Evolutionary conservation across 1,140 invertebrate species (phyloP), one percentile per base, ranked within the genome.

Genomic region (Manduca sexta): DNA sequence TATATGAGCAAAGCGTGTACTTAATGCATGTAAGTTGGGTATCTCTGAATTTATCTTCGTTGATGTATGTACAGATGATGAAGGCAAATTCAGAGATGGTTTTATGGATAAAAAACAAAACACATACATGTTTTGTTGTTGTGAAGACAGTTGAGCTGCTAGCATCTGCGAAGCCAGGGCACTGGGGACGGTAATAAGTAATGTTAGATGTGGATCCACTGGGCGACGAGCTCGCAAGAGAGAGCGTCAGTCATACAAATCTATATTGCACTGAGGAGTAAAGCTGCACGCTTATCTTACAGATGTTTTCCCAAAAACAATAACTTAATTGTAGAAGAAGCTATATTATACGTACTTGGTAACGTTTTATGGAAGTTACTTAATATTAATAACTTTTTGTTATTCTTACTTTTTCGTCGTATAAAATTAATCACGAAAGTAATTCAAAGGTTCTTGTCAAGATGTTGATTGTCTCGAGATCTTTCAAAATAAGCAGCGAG

Each of bases 91-190:
- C 56, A 56, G 53, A 64, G 64, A 67, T 72, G 62, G 42, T 52
- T 68, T 56, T 72, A 65, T 56, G 69, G 69, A 50, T 62, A 73
- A 71, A 77, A 78, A 82, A 83, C 78, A 85, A 83, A 85, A 83
- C 88, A 95, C 94, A 90, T 95, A 95, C 94, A 94, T 95, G 90
- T 93, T 92, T 91, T 93, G 92, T 89, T 94, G 93, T 88, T 93
- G 93, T 88, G 93, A 92, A 88, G 93, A 92, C 89, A 94, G 92
- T 89, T 93, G 92, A 89, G 93, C 93, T 89, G 93, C 93, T 90
- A 93, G 93, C 93, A 96, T 94, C 93, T 95, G 94, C 90, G 93
- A 93, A 92, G 94, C 94, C 92, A 96, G 94, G 93, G 94, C 94
- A 95, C 94, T 95, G 93, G 91, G 91, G 89, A 93, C 89, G 77